Base-by-base conservation (phyloP, 2,888 invertebrate genomes). In the Zygothrica quintamaculata region DNA sequence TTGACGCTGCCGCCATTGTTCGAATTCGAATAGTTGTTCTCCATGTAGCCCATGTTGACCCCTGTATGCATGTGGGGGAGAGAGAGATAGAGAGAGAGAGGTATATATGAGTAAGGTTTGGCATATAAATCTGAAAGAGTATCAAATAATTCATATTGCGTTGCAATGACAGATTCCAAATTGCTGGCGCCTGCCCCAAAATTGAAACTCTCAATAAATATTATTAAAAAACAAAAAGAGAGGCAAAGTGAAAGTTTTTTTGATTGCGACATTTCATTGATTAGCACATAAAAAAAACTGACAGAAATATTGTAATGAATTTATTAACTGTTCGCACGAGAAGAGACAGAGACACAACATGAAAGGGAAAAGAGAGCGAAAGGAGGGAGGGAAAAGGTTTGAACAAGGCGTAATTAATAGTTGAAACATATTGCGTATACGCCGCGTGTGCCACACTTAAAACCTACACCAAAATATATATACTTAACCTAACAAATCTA, bases 1-100 rank as follows among this genome's bases (percentile, higher is more conserved):
- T 98, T 97, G 58, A 97, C 97, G 84, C 97, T 97, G 76, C 97
- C 97, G n/a, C 97, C 97, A 91, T 97, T 97, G 92, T 97, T 97
- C 62, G 97, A 97, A 90, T 97, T 97, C 61, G 97, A 96, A 92
- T 97, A 97, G 90, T 96, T 96, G 92, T 96, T 96, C 90, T 97
- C 97, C 92, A 96, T 94, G 92, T 97, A 97, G 69, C 95, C 96
- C 95, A 96, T 96, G 91, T 96, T 96, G 71, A 95, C 94, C 94
- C 96, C 96, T 96, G n/a, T n/a, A n/a, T n/a, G n/a, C n/a, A n/a
- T n/a, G n/a, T n/a, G n/a, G n/a, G 91, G 8, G 59, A 67, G 13
- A 26, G 47, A 0, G 15, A n/a, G 13, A 11, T 26, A 3, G 6
- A 40, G 44, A 39, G 51, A 39, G 4, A 25, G 39, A 22, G 39